Evolutionary conservation across 2,113 vertebrate genomes (phyloP).

Genomic region (Chlamydotis undulata): DNA sequence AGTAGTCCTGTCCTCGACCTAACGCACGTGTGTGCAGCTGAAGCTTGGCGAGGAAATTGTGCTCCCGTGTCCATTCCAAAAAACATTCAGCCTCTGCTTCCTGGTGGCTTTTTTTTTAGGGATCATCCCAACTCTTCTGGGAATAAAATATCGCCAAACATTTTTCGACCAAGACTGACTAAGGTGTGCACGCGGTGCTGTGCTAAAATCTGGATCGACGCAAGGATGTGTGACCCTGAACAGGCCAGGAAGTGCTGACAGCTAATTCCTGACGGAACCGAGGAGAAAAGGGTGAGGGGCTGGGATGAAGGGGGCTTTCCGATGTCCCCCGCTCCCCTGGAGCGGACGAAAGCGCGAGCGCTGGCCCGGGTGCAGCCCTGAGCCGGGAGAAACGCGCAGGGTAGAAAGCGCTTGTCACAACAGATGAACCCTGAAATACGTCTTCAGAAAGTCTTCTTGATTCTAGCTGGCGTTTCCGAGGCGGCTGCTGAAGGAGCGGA

Average conservation of each 20-base stretch:
- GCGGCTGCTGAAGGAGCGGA: background rate
- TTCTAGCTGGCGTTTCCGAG: background rate
- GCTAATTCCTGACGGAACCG: background rate
- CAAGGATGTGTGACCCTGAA: background rate
- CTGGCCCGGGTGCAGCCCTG: background rate
- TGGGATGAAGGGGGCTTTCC: background rate
- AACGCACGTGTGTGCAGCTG: fast-evolving
- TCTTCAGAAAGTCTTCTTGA: background rate
- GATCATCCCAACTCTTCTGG: background rate
- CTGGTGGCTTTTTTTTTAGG: background rate
- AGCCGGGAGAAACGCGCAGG: background rate
- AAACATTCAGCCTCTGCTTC: background rate
- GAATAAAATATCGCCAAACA: background rate
- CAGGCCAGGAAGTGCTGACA: background rate
- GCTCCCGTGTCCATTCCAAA: background rate
- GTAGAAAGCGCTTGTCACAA: background rate
- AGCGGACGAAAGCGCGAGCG: fast-evolving
- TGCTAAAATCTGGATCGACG: background rate
- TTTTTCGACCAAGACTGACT: background rate
- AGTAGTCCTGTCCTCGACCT: background rate
- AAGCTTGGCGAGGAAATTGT: too few relatives aligned
- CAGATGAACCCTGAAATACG: fast-evolving
- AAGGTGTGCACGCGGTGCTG: fast-evolving
- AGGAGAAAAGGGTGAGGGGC: background rate
- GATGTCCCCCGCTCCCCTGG: background rate